Percentiles rank a stretch among this genome's conserved stretches.
Conservation (phyloP, 2,888 invertebrate genomes). For the Metacarcinus magister region DNA sequence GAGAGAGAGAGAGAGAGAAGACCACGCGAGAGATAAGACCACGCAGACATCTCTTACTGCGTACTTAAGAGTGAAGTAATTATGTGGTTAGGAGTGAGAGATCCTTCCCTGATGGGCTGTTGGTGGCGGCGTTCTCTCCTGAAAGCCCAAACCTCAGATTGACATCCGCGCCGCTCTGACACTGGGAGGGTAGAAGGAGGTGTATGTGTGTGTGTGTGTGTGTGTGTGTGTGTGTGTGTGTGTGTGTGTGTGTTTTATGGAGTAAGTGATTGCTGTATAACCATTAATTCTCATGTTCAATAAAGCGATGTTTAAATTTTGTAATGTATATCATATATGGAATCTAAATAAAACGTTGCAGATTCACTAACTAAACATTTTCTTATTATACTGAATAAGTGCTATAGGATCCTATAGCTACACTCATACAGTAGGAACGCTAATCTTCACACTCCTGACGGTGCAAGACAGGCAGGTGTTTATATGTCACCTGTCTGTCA, state of each 20-base stretch:
- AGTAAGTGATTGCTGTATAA: background rate
- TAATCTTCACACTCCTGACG: background rate
- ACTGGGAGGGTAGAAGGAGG: background rate
- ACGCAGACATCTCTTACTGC: no score
- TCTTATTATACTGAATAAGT: background rate
- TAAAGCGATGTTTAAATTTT: slow-evolving; percentile 14
- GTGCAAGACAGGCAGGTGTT: background rate
- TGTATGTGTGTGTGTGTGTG: slow-evolving; percentile 53
- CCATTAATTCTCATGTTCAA: background rate
- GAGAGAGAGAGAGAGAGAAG: no score
- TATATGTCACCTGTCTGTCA: background rate
- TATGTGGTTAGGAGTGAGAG: no score
- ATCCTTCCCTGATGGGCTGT: no score
- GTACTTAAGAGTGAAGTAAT: no score
- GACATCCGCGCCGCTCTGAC: no score
- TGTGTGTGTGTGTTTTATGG: background rate
- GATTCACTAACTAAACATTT: background rate
- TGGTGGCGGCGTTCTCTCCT: no score
- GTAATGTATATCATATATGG: background rate
- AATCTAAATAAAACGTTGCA: background rate
- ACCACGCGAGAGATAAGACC: no score
- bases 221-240: slow-evolving; percentile 48
- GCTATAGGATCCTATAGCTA: background rate
- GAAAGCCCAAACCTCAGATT: no score
- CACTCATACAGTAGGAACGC: background rate